These are phyloP conservation scores for Procapra przewalskii DNA, from an alignment of 2,113 vertebrate genomes.

Conservation along the genomic window DNA sequence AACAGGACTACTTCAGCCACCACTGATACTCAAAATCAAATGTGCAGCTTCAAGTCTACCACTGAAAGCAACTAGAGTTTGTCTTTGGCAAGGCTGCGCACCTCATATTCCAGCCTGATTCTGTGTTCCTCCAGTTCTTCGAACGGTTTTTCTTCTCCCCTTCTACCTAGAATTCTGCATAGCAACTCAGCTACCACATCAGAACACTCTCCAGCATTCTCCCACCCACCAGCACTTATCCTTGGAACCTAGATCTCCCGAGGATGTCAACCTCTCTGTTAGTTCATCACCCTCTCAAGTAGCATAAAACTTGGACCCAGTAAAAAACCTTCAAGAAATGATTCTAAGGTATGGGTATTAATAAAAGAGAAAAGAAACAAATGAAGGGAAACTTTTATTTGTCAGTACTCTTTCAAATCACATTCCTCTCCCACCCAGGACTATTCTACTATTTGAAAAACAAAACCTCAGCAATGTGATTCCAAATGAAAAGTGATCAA, in stretches of 20 bases:
- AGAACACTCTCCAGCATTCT: background rate
- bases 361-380: background rate
- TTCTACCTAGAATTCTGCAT: background rate
- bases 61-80: background rate
- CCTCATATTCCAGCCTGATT: background rate
- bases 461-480: background rate
- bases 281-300: background rate
- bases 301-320: background rate
- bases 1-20: background rate
- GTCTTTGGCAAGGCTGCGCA: background rate
- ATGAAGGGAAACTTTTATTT: background rate
- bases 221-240: background rate
- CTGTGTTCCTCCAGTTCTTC: background rate
- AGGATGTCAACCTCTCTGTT: background rate
- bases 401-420: background rate
- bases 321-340: background rate
- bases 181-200: background rate
- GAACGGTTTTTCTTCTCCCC: background rate
- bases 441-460: background rate
- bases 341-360: background rate
- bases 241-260: background rate
- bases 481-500: background rate
- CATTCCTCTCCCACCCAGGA: background rate
- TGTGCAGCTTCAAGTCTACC: background rate
- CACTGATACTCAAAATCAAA: background rate